phyloP scores from a whole-genome alignment of 2,888 invertebrate genomes.

The Pachymerium ferrugineum region DNA sequence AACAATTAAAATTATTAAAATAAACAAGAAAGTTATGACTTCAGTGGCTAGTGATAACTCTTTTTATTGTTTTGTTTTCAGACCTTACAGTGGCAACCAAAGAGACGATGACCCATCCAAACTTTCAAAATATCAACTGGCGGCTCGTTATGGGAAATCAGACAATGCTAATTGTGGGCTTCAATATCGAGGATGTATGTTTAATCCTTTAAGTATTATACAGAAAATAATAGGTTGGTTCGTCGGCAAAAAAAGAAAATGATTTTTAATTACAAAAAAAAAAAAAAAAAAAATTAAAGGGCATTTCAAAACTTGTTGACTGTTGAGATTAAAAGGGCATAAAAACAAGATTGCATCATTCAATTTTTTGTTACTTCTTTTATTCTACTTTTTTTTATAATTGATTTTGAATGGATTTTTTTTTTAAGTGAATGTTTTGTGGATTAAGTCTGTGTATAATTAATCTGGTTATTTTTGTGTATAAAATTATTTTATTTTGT shows the following conservation, averaged over 20 bases:
- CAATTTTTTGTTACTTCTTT: too few species aligned
- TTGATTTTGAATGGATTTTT: too few species aligned
- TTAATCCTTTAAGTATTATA: conserved; percentile 40
- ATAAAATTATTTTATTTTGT: too few species aligned
- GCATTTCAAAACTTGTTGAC: too few species aligned
- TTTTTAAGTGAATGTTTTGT: too few species aligned
- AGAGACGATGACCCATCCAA: conserved; percentile 34
- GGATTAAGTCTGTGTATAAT: too few species aligned
- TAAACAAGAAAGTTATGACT: not conserved
- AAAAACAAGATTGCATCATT: too few species aligned
- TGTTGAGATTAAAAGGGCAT: too few species aligned
- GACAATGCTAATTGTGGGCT: conserved; percentile 41
- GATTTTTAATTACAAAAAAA: not conserved
- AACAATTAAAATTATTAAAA: not conserved
- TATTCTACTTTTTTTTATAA: too few species aligned
- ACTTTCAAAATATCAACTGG: conserved; percentile 42
- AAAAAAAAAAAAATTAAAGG: not conserved
- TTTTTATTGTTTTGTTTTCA: not conserved
- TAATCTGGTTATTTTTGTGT: too few species aligned
- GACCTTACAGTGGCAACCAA: conserved; percentile 35
- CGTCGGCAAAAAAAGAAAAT: conserved; percentile 5
- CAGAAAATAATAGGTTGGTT: conserved; percentile 38
- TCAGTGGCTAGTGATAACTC: not conserved
- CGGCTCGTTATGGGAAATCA: conserved; percentile 41
- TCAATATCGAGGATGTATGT: conserved; percentile 42